A percentile compares a stretch with the other conserved stretches of the same genome.
phyloP scores from a whole-genome alignment of 2,113 vertebrate species.

The Abramis brama region DNA sequence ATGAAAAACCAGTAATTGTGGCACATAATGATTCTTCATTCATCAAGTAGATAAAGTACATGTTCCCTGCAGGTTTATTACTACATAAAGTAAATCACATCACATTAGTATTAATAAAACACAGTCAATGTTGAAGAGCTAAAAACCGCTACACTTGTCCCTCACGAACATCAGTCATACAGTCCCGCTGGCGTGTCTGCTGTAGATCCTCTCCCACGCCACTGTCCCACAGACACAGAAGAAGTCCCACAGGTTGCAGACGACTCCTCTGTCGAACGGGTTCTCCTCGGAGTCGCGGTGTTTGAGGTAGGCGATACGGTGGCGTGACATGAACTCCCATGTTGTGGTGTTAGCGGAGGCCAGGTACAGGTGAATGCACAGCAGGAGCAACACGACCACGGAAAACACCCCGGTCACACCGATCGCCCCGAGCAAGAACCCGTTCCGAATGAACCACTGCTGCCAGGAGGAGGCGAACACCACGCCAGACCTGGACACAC shows the following conservation, averaged over 20 bases:
- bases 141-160: neutral
- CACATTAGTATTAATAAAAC: neutral
- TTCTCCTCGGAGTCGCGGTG: constrained; percentile 77
- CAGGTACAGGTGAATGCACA: constrained; percentile 89
- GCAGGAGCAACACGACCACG: constrained; percentile 77
- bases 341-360: constrained; percentile 89
- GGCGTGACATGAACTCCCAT: constrained; percentile 94
- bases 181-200: constrained; percentile 58
- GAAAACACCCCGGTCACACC: constrained; percentile 75
- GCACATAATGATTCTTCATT: neutral
- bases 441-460: constrained; percentile 79
- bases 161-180: constrained; percentile 62
- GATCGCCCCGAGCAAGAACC: constrained; percentile 80
- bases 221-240: constrained; percentile 85
- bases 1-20: neutral
- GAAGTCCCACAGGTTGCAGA: constrained; percentile 88
- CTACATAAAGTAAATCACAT: neutral
- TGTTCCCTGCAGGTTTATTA: constrained; percentile 17
- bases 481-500: constrained; percentile 83
- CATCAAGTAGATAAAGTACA: neutral
- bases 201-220: constrained; percentile 85
- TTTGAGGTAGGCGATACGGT: constrained; percentile 89
- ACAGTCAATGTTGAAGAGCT: neutral
- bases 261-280: constrained; percentile 89
- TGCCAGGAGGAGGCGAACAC: constrained; percentile 73